Percentiles rank a stretch among this genome's conserved stretches.
Evolutionary conservation across 37 sponge, comb jelly and placozoan species (phyloP).

Genomic region (Ianthella basta): DNA sequence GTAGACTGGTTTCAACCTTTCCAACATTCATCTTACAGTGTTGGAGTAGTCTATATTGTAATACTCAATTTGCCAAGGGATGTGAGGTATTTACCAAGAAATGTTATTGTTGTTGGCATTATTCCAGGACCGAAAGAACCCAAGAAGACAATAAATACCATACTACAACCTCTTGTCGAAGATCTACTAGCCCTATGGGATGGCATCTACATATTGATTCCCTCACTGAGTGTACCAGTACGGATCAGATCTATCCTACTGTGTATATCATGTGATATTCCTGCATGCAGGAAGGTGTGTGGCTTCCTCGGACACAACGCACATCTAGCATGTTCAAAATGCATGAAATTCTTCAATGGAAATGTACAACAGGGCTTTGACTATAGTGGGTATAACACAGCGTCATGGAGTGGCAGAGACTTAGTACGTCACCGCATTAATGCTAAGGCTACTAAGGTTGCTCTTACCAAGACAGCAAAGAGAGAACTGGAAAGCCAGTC

Average conservation of each 20-base stretch:
- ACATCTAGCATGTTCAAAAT: neutral
- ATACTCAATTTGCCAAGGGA: slow-evolving; percentile 35
- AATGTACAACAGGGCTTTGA: neutral
- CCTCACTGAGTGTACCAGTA: neutral
- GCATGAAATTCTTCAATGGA: neutral
- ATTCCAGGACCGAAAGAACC: slow-evolving; percentile 70
- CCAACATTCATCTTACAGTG: slow-evolving; percentile 28
- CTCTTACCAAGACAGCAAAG: neutral
- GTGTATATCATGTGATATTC: slow-evolving; percentile 5
- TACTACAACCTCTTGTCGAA: slow-evolving; percentile 39
- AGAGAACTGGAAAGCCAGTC: neutral
- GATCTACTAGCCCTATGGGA: slow-evolving; percentile 39
- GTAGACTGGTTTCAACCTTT: slow-evolving; percentile 50
- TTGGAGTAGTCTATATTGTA: slow-evolving; percentile 22
- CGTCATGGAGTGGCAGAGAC: neutral
- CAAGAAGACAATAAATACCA: slow-evolving; percentile 19
- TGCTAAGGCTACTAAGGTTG: neutral
- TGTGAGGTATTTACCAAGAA: slow-evolving; percentile 27
- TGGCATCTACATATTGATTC: neutral
- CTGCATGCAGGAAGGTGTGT: slow-evolving; percentile 14
- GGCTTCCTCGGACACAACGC: slow-evolving; percentile 18
- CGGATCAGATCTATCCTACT: neutral
- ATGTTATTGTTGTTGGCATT: slow-evolving; percentile 41
- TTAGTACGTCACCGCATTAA: neutral
- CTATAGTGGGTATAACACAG: neutral